These are phyloP conservation scores for Drosophila busckii DNA, from an alignment of 1,140 invertebrate species.

Conservation along the genomic window DNA sequence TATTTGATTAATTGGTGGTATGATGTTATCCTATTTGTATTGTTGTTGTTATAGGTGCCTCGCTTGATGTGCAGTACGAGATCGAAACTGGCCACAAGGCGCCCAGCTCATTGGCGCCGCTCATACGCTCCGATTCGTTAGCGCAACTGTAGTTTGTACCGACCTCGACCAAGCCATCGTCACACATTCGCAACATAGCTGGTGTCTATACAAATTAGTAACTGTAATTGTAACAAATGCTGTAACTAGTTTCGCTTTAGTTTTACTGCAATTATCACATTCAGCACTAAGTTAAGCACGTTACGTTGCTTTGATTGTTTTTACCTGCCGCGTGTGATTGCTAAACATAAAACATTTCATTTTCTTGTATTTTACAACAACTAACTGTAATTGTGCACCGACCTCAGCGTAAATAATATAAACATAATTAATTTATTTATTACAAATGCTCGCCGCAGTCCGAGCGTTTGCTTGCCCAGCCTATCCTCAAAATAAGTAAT, in stretches of 20 bases:
- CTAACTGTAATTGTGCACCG: constrained; percentile 20
- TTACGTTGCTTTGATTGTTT: constrained; percentile 40
- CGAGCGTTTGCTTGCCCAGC: constrained; percentile 16
- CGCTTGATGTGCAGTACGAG: constrained; percentile 88
- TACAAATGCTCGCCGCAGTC: too few species aligned
- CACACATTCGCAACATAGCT: constrained; percentile 24
- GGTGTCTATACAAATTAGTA: constrained; percentile 48
- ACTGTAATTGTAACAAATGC: constrained; percentile 53
- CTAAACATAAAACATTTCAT: constrained; percentile 12
- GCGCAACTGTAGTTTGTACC: constrained; percentile 82
- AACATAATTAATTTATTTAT: constrained; percentile 14
- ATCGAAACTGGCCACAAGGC: constrained; percentile 86
- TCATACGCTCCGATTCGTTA: constrained; percentile 87
- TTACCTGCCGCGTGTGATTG: constrained; percentile 40
- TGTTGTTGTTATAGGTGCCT: constrained; percentile 80
- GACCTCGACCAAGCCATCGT: constrained; percentile 16
- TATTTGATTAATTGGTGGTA: constrained; percentile 6
- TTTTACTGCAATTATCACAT: constrained; percentile 22
- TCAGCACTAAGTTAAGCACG: constrained; percentile 40
- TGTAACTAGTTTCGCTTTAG: constrained; percentile 70
- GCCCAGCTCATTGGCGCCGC: constrained; percentile 87
- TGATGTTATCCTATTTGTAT: too few species aligned
- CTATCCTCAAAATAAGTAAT: not conserved
- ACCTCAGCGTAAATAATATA: constrained; percentile 42
- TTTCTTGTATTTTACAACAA: constrained; percentile 21